A percentile compares a stretch with the other conserved stretches of the same genome.
Evolutionary conservation across 2,113 vertebrate species (phyloP).

Genomic region (Cichladusa arquata): DNA sequence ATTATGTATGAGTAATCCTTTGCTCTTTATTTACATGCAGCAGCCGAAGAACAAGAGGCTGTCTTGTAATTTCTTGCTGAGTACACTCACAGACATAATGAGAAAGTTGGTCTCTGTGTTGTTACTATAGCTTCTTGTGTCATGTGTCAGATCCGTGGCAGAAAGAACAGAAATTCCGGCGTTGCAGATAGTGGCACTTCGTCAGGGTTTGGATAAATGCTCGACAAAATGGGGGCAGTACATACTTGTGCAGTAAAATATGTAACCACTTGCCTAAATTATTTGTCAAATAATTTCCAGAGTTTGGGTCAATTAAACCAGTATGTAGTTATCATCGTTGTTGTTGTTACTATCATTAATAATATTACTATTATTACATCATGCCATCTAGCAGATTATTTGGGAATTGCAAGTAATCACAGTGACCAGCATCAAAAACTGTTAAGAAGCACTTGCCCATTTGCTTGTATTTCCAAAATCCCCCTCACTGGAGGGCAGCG

Average conservation of each 20-base stretch:
- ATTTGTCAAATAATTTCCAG: not conserved
- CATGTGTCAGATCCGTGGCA: not conserved
- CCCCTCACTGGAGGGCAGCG: not conserved
- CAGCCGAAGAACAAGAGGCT: not conserved
- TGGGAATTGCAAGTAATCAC: conserved; percentile 44
- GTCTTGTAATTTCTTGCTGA: conserved; percentile 5
- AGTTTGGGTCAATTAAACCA: not conserved
- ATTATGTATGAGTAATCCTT: conserved; percentile 20
- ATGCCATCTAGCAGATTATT: conserved; percentile 67
- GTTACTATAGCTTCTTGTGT: not conserved
- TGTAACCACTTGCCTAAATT: not conserved
- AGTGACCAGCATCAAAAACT: not conserved
- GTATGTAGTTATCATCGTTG: rapidly evolving
- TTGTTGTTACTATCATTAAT: not conserved
- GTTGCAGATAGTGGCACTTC: not conserved
- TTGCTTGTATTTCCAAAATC: not conserved
- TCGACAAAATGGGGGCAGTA: not conserved
- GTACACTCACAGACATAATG: not conserved
- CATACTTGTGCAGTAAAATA: rapidly evolving
- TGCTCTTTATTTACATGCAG: not conserved
- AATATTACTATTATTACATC: not conserved
- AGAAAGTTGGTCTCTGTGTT: not conserved
- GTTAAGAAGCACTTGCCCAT: not conserved
- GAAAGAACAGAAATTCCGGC: not conserved
- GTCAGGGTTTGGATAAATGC: not conserved